Evolutionary conservation across 1,140 invertebrate genomes (phyloP).

Genomic region (Agrypnia vestita): DNA sequence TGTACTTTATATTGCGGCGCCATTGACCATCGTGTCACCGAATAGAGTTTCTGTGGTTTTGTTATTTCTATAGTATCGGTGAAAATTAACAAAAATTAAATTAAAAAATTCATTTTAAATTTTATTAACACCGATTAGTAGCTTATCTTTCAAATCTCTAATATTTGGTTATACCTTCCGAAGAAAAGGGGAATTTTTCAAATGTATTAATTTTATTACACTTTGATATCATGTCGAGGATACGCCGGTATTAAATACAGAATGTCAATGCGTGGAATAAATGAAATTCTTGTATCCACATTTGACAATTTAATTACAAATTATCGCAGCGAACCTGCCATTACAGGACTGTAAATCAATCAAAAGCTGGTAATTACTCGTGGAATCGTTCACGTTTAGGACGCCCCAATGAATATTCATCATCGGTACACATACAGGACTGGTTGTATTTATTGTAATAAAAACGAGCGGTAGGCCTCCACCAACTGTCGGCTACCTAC

Average conservation of each 20-base stretch:
- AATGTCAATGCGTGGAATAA: conserved; percentile 54
- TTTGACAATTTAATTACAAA: conserved; percentile 62
- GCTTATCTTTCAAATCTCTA: no score
- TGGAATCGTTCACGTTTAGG: conserved; percentile 48
- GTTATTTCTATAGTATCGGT: no score
- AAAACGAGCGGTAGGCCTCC: conserved; percentile 44
- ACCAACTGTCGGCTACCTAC: background rate
- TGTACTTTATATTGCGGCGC: no score
- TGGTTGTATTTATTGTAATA: conserved; percentile 53
- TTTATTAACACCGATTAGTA: no score
- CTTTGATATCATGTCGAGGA: background rate
- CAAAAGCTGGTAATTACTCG: conserved; percentile 58
- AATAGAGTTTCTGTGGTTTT: no score
- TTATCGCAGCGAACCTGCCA: conserved; percentile 59
- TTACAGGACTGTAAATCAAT: conserved; percentile 60
- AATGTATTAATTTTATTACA: no score
- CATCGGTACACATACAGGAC: conserved; percentile 51
- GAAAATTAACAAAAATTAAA: no score
- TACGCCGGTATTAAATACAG: conserved; percentile 18
- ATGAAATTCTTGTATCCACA: conserved; percentile 52
- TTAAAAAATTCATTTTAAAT: no score
- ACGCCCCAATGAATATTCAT: conserved; percentile 59
- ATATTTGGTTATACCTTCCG: no score
- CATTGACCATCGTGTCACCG: no score
- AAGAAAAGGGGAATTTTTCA: no score